Evolutionary conservation across 2,888 invertebrate genomes (phyloP), one percentile per base, ranked within the genome.

Genomic region (Melieria omissa): DNA sequence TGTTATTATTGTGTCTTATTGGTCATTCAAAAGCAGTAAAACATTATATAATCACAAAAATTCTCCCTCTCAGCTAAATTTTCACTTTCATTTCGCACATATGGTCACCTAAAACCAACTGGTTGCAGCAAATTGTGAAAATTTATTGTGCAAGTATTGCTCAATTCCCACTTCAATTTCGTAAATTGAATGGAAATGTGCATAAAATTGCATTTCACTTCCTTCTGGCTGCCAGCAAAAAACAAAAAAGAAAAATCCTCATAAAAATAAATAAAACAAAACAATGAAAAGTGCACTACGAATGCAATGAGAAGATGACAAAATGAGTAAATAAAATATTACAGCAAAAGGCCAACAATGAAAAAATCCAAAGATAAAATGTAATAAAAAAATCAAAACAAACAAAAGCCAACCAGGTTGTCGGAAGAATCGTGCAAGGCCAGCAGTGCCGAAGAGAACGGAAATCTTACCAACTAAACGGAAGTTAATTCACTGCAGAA

Each of bases 141-240:
- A 29, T 29, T 29, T 29, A 29, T 29, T 29, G 29, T 29, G 29
- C 29, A 29, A 29, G 29, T 82, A 82, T 83, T 81, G 83, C 82
- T 83, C 82, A 85, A 85, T 85, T 85, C 84, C 85, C 85, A 84
- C 82, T 83, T 84, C 81, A 83, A 85, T 85, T 84, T 83, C 76
- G 82, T 79, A 85, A 84, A 84, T 84, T 84, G 83, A 84, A 84
- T 85, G 82, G 83, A 84, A 83, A 83, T 82, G 80, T 81, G 81
- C 78, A 81, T 72, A 80, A 82, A 82, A 83, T 82, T 82, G 80
- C 80, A 83, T 81, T 29, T 29, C 29, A 84, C 82, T 52, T n/a
- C 72, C 57, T 14, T 44, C 60, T 42, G 62, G n/a, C 71, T 55
- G 71, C 57, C 45, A 68, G 64, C 41, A 57, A 60, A 54, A 41